phyloP scores from a whole-genome alignment of 2,888 invertebrate species.

The Troilus luridus region DNA sequence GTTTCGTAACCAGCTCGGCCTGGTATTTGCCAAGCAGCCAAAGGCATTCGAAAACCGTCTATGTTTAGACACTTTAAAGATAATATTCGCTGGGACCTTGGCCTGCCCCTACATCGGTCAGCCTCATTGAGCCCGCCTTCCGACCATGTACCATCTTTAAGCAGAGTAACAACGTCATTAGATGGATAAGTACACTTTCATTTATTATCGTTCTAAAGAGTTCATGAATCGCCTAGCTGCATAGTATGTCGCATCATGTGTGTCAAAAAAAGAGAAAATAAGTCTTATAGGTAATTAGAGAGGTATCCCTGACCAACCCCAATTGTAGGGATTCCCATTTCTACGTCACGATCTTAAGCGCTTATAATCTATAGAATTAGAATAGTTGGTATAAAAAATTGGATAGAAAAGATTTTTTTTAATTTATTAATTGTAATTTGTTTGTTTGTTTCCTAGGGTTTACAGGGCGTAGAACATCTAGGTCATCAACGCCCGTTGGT shows the following conservation, averaged over 20 bases:
- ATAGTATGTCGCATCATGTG: neutral
- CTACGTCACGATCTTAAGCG: too few species aligned
- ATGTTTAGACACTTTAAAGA: conserved; percentile 53
- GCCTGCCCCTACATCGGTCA: conserved; percentile 19
- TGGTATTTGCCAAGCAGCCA: conserved; percentile 52
- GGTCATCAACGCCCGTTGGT: too few species aligned
- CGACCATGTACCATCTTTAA: neutral
- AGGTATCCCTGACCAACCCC: too few species aligned
- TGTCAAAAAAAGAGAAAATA: neutral
- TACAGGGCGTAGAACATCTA: too few species aligned
- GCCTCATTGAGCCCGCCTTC: neutral
- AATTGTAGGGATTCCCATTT: too few species aligned
- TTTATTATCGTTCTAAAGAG: neutral
- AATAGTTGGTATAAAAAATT: too few species aligned
- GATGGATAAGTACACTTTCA: neutral
- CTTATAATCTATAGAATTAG: too few species aligned
- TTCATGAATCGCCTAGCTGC: neutral
- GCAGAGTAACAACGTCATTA: neutral
- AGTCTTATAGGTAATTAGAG: too few species aligned
- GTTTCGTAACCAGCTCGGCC: conserved; percentile 29
- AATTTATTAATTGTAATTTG: too few species aligned
- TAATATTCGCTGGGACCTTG: conserved; percentile 28
- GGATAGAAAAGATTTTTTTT: too few species aligned
- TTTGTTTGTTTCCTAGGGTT: too few species aligned
- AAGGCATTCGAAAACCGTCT: conserved; percentile 49